Percentiles rank a stretch among this genome's conserved stretches.
These are phyloP conservation scores for Bovichtus diacanthus DNA, from an alignment of 2,797 vertebrate species.

Conservation along the genomic window DNA sequence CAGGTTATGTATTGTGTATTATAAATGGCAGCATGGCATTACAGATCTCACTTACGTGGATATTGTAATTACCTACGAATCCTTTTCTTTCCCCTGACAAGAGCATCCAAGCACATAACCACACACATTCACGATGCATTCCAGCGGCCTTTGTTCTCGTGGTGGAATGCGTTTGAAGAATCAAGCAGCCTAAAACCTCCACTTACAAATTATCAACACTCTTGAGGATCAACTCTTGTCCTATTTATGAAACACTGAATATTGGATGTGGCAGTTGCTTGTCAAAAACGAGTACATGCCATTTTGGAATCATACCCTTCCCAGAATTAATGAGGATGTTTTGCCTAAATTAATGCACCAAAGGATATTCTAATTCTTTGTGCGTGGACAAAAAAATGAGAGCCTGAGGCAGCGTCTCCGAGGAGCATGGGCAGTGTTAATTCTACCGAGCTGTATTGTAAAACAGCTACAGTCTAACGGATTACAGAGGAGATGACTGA, in stretches of 20 bases:
- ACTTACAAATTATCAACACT: conserved; percentile 53
- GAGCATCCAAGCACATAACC: conserved; percentile 27
- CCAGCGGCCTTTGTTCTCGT: conserved; percentile 54
- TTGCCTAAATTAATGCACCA: conserved; percentile 42
- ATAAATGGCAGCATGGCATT: conserved; percentile 8
- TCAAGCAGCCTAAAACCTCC: conserved; percentile 39
- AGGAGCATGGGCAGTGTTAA: conserved; percentile 36
- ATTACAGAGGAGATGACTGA: conserved; percentile 46
- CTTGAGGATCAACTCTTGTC: conserved; percentile 41
- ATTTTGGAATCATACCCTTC: conserved; percentile 54
- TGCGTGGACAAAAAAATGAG: conserved; percentile 53
- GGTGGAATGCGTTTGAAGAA: conserved; percentile 30
- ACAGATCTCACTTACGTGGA: conserved; percentile 23
- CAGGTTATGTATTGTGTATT: conserved; percentile 22
- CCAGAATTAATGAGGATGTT: conserved; percentile 61
- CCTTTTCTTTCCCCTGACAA: conserved; percentile 24
- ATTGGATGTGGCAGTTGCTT: conserved; percentile 40
- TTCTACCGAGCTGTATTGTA: conserved; percentile 25
- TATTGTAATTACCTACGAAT: conserved; percentile 17
- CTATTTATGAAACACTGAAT: conserved; percentile 50
- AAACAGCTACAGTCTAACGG: conserved; percentile 24
- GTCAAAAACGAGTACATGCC: conserved; percentile 48
- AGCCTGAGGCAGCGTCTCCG: conserved; percentile 53
- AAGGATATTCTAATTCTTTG: conserved; percentile 59
- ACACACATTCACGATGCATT: conserved; percentile 20